These are phyloP conservation scores for Drosophila birchii DNA, from an alignment of 2,888 invertebrate genomes.

Conservation along the genomic window DNA sequence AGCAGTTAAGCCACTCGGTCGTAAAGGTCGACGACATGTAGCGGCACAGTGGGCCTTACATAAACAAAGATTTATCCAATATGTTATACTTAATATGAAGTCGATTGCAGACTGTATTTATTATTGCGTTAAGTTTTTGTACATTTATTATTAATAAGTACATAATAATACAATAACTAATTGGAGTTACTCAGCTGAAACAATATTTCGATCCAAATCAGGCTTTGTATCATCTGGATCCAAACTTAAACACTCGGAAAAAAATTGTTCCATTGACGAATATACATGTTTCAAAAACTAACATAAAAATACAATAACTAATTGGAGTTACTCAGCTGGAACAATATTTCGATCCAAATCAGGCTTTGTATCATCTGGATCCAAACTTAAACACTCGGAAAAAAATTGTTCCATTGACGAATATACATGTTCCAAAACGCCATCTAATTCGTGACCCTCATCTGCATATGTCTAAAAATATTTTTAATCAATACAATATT, in stretches of 20 bases:
- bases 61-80: background rate
- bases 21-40: no score
- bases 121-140: background rate
- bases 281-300: conserved; percentile 96
- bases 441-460: conserved; percentile 93
- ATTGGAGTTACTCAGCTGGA: conserved; percentile 79
- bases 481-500: background rate
- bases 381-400: conserved; percentile 94
- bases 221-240: conserved; percentile 91
- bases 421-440: conserved; percentile 95
- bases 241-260: conserved; percentile 94
- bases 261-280: conserved; percentile 96
- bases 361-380: conserved; percentile 90
- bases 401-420: conserved; percentile 97
- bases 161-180: background rate
- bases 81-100: background rate
- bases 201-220: conserved; percentile 84
- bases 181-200: conserved; percentile 81
- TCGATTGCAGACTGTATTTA: background rate
- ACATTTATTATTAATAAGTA: background rate
- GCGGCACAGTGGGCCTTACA: no score
- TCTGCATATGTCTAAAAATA: conserved; percentile 93
- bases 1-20: no score
- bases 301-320: no score
- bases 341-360: conserved; percentile 84